Evolutionary conservation across 1,140 invertebrate genomes (phyloP), one percentile per base, ranked within the genome.

Genomic region (Diorhabda sublineata): DNA sequence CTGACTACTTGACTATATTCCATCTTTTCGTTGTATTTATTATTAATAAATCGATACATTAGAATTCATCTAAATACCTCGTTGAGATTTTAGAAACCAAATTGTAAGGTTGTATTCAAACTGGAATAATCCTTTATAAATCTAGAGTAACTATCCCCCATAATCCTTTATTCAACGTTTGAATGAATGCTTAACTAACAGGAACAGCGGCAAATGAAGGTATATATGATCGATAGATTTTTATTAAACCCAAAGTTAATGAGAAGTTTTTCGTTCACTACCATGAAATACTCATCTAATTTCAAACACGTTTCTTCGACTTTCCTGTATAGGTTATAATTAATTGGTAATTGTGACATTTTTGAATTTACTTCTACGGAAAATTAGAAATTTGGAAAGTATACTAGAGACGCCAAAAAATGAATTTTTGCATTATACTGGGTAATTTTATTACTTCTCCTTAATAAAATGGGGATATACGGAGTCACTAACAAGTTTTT

Each of bases 151-250:
- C 47, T 52, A 52, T 52, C 47, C 47, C 47, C 47, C 47, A 52
- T 52, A 52, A 52, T 52, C 47, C 47, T 52, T 52, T 52, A 52
- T 52, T 52, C 4, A 52, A 52, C 47, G 47, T 52, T 52, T n/a
- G 6, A 52, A 6, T 52, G 47, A 52, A 52, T n/a, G 47, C 47
- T n/a, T 52, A 52, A 52, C 47, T 52, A 52, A 52, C 47, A 52
- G n/a, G 47, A 52, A 52, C 47, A 52, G 6, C 47, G n/a, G 47
- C 47, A 52, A 52, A 52, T 52, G n/a, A 4, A n/a, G 47, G 47
- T 52, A 52, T 52, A 52, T 52, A 52, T 52, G 47, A 52, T 52
- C 47, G 47, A 52, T 52, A 52, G 47, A 52, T 52, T 52, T 52
- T 52, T 52, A 52, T 52, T 26, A 52, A n/a, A 52, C 6, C 47